These are phyloP conservation scores for Dasypolia templi DNA, from an alignment of 2,888 invertebrate genomes.

Conservation along the genomic window DNA sequence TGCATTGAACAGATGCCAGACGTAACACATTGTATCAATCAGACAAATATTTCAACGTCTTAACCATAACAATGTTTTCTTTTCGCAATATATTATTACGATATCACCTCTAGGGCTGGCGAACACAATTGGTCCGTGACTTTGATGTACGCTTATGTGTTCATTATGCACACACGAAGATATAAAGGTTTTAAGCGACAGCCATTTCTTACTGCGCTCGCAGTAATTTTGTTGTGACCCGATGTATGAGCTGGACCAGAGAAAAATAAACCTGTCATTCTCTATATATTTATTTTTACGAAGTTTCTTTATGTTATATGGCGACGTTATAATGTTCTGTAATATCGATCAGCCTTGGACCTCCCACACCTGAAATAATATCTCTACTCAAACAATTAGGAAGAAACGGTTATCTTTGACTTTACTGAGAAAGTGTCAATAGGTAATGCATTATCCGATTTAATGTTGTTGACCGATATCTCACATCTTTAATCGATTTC, in stretches of 20 bases:
- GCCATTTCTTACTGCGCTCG: conserved; percentile 72
- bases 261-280: conserved; percentile 73
- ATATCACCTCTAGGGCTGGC: conserved; percentile 75
- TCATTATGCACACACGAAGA: conserved; percentile 82
- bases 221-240: conserved; percentile 73
- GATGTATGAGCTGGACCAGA: conserved; percentile 72
- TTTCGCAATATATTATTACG: conserved; percentile 81
- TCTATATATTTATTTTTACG: conserved; percentile 65
- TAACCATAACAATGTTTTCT: conserved; percentile 83
- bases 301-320: conserved; percentile 45
- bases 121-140: conserved; percentile 79
- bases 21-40: conserved; percentile 83
- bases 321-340: conserved; percentile 57
- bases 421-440: conserved; percentile 75
- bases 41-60: conserved; percentile 76
- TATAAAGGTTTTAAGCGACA: conserved; percentile 83
- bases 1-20: conserved; percentile 80
- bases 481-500: conserved; percentile 78
- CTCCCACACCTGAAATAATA: conserved; percentile 64
- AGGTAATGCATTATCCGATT: conserved; percentile 78
- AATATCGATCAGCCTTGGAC: conserved; percentile 49
- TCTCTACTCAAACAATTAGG: conserved; percentile 64
- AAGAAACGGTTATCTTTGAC: conserved; percentile 66
- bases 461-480: conserved; percentile 80
- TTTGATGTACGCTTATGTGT: conserved; percentile 75